These are phyloP conservation scores for Microtus obscurus DNA, from an alignment of 2,797 vertebrate genomes.

Conservation along the genomic window DNA sequence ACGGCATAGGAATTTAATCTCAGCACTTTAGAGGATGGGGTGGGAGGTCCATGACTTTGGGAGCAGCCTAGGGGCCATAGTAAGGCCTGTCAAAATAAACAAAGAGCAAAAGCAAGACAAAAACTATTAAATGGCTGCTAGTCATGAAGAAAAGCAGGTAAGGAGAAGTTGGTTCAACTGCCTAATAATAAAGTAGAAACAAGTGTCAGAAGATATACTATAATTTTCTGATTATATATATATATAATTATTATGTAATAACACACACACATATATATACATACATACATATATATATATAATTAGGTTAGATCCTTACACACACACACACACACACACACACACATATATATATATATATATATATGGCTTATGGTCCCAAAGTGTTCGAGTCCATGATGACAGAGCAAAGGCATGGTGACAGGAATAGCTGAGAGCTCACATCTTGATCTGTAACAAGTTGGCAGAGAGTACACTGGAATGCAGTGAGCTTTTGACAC, in stretches of 20 bases:
- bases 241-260: too few relatives aligned
- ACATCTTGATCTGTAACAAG: not conserved
- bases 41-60: not conserved
- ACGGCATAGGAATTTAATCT: not conserved
- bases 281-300: too few relatives aligned
- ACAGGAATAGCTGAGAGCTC: not conserved
- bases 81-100: not conserved
- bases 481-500: not conserved
- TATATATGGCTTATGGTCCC: not conserved
- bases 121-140: not conserved
- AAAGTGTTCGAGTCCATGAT: not conserved
- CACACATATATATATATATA: too few relatives aligned
- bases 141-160: not conserved
- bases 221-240: too few relatives aligned
- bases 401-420: not conserved
- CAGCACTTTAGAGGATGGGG: not conserved
- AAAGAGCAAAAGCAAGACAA: not conserved
- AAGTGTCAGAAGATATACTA: not conserved
- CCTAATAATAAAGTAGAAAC: constrained; percentile 46
- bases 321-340: too few relatives aligned
- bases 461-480: too few relatives aligned
- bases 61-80: not conserved
- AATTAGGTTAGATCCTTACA: too few relatives aligned
- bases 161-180: not conserved
- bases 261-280: too few relatives aligned